Conservation (phyloP, 64 coral and sea anemone genomes). For the Catalaphyllia jardinei region DNA sequence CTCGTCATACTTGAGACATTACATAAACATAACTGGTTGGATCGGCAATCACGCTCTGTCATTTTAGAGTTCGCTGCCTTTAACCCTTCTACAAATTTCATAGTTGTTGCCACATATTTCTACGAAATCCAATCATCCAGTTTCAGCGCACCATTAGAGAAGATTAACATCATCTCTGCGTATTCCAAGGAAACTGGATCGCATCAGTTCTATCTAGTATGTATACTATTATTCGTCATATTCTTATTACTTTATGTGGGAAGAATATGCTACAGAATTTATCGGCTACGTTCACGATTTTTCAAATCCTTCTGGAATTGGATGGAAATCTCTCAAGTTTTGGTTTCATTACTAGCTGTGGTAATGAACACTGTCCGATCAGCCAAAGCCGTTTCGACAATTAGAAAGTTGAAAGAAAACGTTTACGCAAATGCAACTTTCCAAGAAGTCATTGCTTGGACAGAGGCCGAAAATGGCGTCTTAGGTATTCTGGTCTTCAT, state of each 20-base stretch:
- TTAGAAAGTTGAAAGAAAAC: conserved; percentile 7
- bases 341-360: neutral
- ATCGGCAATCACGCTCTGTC: conserved; percentile 12
- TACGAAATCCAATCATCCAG: conserved; percentile 18
- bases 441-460: neutral
- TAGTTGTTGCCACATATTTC: conserved; percentile 13
- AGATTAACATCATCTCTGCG: conserved; percentile 22
- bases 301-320: conserved; percentile 52
- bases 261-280: neutral
- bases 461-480: neutral
- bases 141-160: neutral
- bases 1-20: conserved; percentile 2
- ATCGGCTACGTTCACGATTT: neutral
- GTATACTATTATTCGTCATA: conserved; percentile 28
- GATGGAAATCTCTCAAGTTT: conserved; percentile 30
- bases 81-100: conserved; percentile 28
- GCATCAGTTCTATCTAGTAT: conserved; percentile 35
- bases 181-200: conserved; percentile 10
- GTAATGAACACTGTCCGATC: neutral
- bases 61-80: conserved; percentile 21
- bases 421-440: conserved; percentile 10
- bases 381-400: neutral
- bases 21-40: conserved; percentile 21
- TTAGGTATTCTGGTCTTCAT: conserved; percentile 32
- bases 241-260: conserved; percentile 7